A percentile compares a stretch with the other conserved stretches of the same genome.
These are phyloP conservation scores for Deilephila porcellus DNA, from an alignment of 2,888 invertebrate species.

Conservation along the genomic window DNA sequence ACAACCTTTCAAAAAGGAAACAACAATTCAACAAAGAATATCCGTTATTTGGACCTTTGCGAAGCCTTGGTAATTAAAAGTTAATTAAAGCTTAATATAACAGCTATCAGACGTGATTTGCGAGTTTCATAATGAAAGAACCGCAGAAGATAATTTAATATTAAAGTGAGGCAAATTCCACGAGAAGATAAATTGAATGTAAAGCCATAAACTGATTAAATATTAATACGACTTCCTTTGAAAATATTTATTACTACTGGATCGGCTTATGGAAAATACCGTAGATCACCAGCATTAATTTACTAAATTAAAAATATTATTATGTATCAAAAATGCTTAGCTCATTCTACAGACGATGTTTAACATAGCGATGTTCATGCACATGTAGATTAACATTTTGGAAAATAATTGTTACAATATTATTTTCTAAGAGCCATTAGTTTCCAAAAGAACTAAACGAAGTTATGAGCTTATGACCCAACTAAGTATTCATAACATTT, in stretches of 20 bases:
- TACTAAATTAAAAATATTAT: too few relatives aligned
- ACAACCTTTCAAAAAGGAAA: neutral
- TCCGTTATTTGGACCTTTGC: neutral
- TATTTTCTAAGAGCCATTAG: too few relatives aligned
- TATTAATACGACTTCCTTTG: neutral
- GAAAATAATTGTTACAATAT: too few relatives aligned
- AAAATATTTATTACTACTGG: neutral
- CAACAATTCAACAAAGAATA: neutral
- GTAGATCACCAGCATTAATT: too few relatives aligned
- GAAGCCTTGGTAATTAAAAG: neutral
- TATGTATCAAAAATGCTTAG: too few relatives aligned
- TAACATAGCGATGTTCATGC: too few relatives aligned
- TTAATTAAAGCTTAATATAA: slow-evolving; percentile 14
- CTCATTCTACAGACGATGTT: too few relatives aligned
- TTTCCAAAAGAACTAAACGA: too few relatives aligned
- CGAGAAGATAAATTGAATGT: neutral
- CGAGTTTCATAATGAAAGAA: slow-evolving; percentile 6
- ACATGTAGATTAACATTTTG: neutral
- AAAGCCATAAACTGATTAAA: neutral
- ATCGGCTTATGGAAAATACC: too few relatives aligned
- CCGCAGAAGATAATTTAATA: neutral
- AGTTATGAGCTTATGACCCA: neutral
- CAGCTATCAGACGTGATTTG: neutral
- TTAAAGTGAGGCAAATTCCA: slow-evolving; percentile 11
- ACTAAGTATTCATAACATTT: neutral